These are phyloP conservation scores for Trinectes maculatus DNA, from an alignment of 2,113 vertebrate genomes.

Conservation along the genomic window DNA sequence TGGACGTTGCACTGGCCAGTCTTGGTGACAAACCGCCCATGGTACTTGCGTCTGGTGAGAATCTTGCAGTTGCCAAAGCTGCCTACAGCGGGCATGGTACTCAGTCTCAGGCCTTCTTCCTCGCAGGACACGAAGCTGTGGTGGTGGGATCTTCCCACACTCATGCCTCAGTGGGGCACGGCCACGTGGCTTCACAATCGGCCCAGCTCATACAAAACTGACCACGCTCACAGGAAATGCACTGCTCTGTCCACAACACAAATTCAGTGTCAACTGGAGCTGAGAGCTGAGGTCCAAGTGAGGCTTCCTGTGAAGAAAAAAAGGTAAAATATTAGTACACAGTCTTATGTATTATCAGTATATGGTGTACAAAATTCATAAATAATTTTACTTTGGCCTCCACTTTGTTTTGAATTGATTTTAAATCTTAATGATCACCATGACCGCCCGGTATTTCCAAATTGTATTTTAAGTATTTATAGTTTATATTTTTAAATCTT, in stretches of 20 bases:
- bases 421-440: too few species aligned
- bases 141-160: slow-evolving; percentile 85
- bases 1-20: slow-evolving; percentile 93
- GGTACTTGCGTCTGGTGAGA: slow-evolving; percentile 89
- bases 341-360: not conserved
- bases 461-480: too few species aligned
- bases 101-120: slow-evolving; percentile 90
- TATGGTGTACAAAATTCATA: too few species aligned
- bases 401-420: too few species aligned
- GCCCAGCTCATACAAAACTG: slow-evolving; percentile 52
- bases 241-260: slow-evolving; percentile 23
- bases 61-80: slow-evolving; percentile 96
- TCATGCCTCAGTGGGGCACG: slow-evolving; percentile 86
- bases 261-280: not conserved
- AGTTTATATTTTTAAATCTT: too few species aligned
- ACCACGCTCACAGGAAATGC: slow-evolving; percentile 31
- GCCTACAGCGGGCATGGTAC: slow-evolving; percentile 90
- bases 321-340: slow-evolving; percentile 14
- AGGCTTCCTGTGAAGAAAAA: slow-evolving; percentile 39
- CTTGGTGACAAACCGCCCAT: slow-evolving; percentile 93
- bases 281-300: not conserved
- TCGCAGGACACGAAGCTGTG: slow-evolving; percentile 92
- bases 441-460: too few species aligned
- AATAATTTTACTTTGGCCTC: too few species aligned
- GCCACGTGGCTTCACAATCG: slow-evolving; percentile 59